These are phyloP conservation scores for Copidosoma floridanum DNA, from an alignment of 1,140 invertebrate genomes.

Conservation along the genomic window DNA sequence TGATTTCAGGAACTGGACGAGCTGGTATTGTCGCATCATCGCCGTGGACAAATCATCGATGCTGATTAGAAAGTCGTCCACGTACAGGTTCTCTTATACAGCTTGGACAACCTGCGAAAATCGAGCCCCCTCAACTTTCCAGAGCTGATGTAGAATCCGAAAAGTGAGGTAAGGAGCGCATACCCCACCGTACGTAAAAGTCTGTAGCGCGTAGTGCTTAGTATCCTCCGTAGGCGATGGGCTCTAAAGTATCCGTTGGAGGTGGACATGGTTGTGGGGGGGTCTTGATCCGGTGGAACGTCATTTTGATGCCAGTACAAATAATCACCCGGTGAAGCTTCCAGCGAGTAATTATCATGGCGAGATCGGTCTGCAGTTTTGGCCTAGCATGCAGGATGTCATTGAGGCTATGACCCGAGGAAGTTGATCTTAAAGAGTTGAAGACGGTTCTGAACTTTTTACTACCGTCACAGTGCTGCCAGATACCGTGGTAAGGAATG, in stretches of 20 bases:
- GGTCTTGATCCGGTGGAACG: not conserved
- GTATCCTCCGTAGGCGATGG: too few relatives aligned
- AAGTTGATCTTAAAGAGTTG: conserved; percentile 1
- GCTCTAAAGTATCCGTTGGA: not conserved
- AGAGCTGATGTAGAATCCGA: not conserved
- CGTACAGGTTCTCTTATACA: not conserved
- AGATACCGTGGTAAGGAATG: conserved; percentile 22
- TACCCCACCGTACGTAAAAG: not conserved
- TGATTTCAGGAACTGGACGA: not conserved
- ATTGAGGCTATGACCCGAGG: too few relatives aligned
- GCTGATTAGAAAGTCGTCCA: not conserved
- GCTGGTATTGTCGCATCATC: not conserved
- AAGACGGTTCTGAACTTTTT: conserved; percentile 14
- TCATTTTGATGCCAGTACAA: not conserved
- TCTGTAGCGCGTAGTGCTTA: too few relatives aligned
- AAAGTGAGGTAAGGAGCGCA: not conserved
- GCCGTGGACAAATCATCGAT: not conserved
- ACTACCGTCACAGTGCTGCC: not conserved
- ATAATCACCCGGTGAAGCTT: not conserved
- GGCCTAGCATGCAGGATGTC: not conserved
- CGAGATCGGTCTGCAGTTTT: conserved; percentile 8
- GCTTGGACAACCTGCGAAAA: not conserved
- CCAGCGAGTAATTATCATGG: not conserved
- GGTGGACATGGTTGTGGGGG: too few relatives aligned
- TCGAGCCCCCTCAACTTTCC: not conserved